Base-by-base conservation (phyloP, 1,140 invertebrate genomes). In the Drosophila littoralis region DNA sequence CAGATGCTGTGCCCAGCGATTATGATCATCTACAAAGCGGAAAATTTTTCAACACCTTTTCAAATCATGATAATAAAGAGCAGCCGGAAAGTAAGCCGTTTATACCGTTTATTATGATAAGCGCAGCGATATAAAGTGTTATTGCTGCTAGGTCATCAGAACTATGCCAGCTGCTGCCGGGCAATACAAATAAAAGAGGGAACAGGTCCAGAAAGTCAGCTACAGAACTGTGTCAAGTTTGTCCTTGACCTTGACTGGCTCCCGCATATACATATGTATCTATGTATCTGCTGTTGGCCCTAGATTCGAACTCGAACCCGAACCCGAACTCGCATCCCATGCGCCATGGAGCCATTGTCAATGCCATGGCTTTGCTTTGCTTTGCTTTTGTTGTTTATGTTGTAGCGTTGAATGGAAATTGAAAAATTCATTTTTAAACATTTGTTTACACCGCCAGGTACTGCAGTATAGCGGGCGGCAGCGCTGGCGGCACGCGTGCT, bases 341-440 rank as follows among this genome's bases (percentile, higher is more conserved):
- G n/a, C 8, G 36, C 12, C 22, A 5, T 28, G 17, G 32, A 36
- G 40, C 32, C 32, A 63, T 28, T 77, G 70, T 68, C 65, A 65
- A 42, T 65, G 70, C 32, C 42, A 57, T 54, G 28, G 61, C 42
- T 32, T 43, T 12, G 38, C 61, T 12, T 12, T 32, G 3, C 15
- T 7, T 50, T 64, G 75, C 60, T 65, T 64, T 71, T 76, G 72
- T 64, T 73, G 76, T 70, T 84, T 63, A 64, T 79, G 45, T 74
- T 70, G 70, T 67, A 67, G 54, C 75, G 81, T 72, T 79, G 72
- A 81, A 79, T 82, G 83, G 61, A 71, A 71, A 85, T 85, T 81
- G 83, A 86, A 79, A 85, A 85, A 86, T 85, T 85, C 82, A 79
- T 81, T 85, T 86, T 79, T 86, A 86, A 85, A 70, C 82, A 86